Percentiles rank a stretch among this genome's conserved stretches.
phyloP scores from a whole-genome alignment of 2,888 invertebrate genomes.

The Litoditis marina region DNA sequence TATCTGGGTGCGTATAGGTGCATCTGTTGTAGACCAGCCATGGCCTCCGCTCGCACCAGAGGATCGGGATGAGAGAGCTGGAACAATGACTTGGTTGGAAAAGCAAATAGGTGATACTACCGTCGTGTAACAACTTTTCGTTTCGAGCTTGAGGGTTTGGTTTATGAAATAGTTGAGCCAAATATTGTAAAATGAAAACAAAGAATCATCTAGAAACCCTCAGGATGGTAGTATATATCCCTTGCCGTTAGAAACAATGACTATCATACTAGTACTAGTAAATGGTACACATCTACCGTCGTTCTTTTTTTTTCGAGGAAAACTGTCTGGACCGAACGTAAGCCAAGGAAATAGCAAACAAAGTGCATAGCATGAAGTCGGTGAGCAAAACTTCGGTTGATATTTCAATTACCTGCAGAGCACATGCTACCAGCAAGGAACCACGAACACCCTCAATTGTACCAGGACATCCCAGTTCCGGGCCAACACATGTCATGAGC shows the following conservation, averaged over 20 bases:
- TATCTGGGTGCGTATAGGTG: slow-evolving; percentile 94
- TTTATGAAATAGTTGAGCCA: neutral
- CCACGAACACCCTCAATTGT: slow-evolving; percentile 76
- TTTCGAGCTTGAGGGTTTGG: neutral
- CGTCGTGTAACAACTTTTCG: neutral
- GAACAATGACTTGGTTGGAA: neutral
- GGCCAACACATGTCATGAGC: slow-evolving; percentile 93
- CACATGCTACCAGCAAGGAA: slow-evolving; percentile 87
- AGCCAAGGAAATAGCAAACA: too few relatives aligned
- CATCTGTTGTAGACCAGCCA: slow-evolving; percentile 90
- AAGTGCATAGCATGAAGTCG: too few relatives aligned
- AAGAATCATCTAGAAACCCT: too few relatives aligned
- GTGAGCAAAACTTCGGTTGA: too few relatives aligned
- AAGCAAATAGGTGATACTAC: too few relatives aligned
- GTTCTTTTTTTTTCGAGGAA: too few relatives aligned
- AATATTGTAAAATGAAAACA: too few relatives aligned
- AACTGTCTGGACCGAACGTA: too few relatives aligned
- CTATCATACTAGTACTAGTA: too few relatives aligned
- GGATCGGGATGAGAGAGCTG: slow-evolving; percentile 71
- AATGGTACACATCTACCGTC: too few relatives aligned
- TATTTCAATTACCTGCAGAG: slow-evolving; percentile 70
- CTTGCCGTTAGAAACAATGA: too few relatives aligned
- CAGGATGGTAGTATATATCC: too few relatives aligned
- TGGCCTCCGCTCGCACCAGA: slow-evolving; percentile 88
- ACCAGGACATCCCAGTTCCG: slow-evolving; percentile 73